Conservation (phyloP, 2,797 vertebrate species). For the Coreius guichenoti region DNA sequence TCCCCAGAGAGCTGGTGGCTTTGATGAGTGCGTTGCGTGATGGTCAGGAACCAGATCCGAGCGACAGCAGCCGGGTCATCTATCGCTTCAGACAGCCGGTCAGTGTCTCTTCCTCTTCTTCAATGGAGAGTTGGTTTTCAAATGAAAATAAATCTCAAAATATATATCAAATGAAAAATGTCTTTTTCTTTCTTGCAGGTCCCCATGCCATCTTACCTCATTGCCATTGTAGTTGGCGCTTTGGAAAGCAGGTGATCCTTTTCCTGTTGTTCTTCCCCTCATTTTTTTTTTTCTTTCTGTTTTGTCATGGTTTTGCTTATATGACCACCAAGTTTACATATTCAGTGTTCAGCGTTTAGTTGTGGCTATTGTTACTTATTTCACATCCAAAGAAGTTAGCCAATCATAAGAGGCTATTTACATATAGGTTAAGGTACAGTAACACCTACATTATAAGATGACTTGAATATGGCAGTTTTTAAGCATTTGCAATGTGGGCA, state of each 20-base stretch:
- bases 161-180: background rate
- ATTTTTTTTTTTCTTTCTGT: background rate
- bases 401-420: background rate
- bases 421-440: background rate
- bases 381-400: background rate
- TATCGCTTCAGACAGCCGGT: slow-evolving; percentile 90
- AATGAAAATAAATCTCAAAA: background rate
- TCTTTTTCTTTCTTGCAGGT: slow-evolving; percentile 77
- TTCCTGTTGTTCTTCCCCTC: background rate
- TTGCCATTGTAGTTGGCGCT: slow-evolving; percentile 92
- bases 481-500: background rate
- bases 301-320: background rate
- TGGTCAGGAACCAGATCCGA: slow-evolving; percentile 85
- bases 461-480: background rate
- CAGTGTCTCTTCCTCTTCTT: slow-evolving; percentile 53
- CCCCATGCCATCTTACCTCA: slow-evolving; percentile 92
- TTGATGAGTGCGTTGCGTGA: slow-evolving; percentile 92
- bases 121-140: background rate
- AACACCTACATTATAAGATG: background rate
- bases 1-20: slow-evolving; percentile 90
- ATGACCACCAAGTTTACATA: background rate
- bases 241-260: slow-evolving; percentile 90
- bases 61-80: slow-evolving; percentile 79
- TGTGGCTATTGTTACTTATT: background rate
- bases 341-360: background rate